Conservation (phyloP, 2,888 invertebrate genomes). For the Plagodis dolabraria region DNA sequence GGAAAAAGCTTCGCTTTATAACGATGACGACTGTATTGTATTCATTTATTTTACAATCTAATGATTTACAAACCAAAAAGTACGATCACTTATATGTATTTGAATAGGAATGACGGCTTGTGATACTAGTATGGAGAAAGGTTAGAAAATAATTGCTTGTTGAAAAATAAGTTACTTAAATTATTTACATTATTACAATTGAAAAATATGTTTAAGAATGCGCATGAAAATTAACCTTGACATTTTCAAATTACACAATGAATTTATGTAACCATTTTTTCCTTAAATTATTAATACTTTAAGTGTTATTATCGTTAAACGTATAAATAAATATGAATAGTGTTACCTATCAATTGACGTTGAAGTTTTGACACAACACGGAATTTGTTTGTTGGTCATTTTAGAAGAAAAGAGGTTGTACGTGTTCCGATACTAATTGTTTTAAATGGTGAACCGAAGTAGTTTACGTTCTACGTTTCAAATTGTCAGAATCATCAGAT, state of each 20-base stretch:
- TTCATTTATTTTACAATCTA: conserved; percentile 42
- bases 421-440: not conserved
- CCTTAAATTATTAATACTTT: not conserved
- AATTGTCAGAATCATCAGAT: conserved; percentile 1
- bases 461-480: conserved; percentile 14
- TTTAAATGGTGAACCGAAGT: not conserved
- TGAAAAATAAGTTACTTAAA: conserved; percentile 34
- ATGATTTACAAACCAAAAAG: conserved; percentile 46
- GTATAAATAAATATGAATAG: conserved; percentile 15
- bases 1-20: conserved; percentile 77
- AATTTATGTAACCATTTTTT: no score
- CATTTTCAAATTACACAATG: no score
- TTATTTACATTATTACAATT: conserved; percentile 21
- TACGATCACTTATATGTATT: conserved; percentile 64
- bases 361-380: conserved; percentile 17
- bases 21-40: conserved; percentile 64
- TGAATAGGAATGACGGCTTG: conserved; percentile 78
- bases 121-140: conserved; percentile 68
- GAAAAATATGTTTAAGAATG: no score
- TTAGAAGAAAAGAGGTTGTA: not conserved
- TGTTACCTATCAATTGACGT: conserved; percentile 21
- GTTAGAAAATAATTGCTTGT: conserved; percentile 43
- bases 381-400: conserved; percentile 3
- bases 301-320: conserved; percentile 44
- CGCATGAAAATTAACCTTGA: no score